These are phyloP conservation scores for Channa maculata DNA, from an alignment of 2,113 vertebrate species.

Conservation along the genomic window DNA sequence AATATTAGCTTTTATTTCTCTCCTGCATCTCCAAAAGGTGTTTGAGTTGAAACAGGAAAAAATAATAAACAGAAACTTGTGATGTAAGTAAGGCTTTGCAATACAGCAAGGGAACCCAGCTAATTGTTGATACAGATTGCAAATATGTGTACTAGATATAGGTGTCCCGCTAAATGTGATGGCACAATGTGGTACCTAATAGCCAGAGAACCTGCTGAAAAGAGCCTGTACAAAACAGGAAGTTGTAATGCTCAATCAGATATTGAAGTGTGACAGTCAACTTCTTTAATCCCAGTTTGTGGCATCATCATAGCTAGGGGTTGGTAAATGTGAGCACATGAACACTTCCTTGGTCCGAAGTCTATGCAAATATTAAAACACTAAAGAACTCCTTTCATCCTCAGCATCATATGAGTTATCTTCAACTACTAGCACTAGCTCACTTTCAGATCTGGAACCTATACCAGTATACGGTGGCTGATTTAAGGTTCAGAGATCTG, in stretches of 20 bases:
- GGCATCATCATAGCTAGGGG: slow-evolving; percentile 2
- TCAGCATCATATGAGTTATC: slow-evolving; percentile 62
- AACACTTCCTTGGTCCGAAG: not conserved
- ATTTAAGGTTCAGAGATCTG: slow-evolving; percentile 86
- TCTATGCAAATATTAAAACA: slow-evolving; percentile 42
- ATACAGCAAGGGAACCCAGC: not conserved
- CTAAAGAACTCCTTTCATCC: slow-evolving; percentile 47
- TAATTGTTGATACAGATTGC: no score
- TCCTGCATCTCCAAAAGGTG: slow-evolving; percentile 19
- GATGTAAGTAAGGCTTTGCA: not conserved
- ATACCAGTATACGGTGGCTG: slow-evolving; percentile 78
- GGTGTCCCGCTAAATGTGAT: not conserved
- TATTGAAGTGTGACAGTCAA: not conserved
- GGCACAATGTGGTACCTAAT: no score
- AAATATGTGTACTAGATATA: not conserved
- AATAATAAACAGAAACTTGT: no score
- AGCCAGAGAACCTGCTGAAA: not conserved
- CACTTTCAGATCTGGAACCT: slow-evolving; percentile 81
- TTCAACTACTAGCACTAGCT: slow-evolving; percentile 70
- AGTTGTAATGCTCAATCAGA: not conserved
- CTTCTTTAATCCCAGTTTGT: not conserved
- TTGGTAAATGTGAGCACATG: slow-evolving; percentile 19
- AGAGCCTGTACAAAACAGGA: not conserved
- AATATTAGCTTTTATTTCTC: slow-evolving; percentile 16
- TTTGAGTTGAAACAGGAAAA: not conserved